These are phyloP conservation scores for Typhlomys cinereus DNA, from an alignment of 2,113 vertebrate species.

Conservation along the genomic window DNA sequence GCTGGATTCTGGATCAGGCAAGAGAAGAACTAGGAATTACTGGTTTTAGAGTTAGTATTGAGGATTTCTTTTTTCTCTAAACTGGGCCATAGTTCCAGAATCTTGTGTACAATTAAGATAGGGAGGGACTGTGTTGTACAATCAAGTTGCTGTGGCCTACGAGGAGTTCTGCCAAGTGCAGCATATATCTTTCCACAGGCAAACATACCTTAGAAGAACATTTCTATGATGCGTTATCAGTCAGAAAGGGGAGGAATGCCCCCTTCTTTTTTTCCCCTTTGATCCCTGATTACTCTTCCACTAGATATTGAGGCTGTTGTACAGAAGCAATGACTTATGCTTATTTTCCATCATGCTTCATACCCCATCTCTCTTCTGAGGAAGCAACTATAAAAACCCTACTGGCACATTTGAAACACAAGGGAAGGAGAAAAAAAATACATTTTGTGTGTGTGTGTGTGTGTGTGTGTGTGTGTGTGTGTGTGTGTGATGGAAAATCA, in stretches of 20 bases:
- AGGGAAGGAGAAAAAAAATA: slow-evolving; percentile 8
- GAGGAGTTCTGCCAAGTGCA: background rate
- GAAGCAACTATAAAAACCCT: slow-evolving; percentile 2
- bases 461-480: background rate
- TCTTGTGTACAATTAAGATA: slow-evolving; percentile 3
- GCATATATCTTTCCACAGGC: background rate
- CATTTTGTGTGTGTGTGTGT: background rate
- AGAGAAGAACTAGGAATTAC: slow-evolving; percentile 35
- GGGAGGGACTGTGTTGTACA: background rate
- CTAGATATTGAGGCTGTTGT: background rate
- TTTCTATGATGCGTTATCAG: background rate
- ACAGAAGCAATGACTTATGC: slow-evolving; percentile 9
- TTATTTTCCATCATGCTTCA: slow-evolving; percentile 24
- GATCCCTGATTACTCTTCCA: background rate
- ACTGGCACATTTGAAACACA: slow-evolving; percentile 19
- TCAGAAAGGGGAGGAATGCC: background rate
- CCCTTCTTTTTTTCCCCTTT: background rate
- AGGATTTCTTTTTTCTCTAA: slow-evolving; percentile 13
- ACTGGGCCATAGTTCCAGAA: background rate
- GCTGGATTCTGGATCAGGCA: background rate
- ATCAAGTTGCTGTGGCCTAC: background rate
- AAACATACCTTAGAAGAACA: background rate
- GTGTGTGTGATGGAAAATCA: background rate
- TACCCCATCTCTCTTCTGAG: background rate
- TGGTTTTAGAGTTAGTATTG: slow-evolving; percentile 20